Evolutionary conservation across 2,113 vertebrate genomes (phyloP), one percentile per base, ranked within the genome.

Genomic region (Saimiri boliviensis): DNA sequence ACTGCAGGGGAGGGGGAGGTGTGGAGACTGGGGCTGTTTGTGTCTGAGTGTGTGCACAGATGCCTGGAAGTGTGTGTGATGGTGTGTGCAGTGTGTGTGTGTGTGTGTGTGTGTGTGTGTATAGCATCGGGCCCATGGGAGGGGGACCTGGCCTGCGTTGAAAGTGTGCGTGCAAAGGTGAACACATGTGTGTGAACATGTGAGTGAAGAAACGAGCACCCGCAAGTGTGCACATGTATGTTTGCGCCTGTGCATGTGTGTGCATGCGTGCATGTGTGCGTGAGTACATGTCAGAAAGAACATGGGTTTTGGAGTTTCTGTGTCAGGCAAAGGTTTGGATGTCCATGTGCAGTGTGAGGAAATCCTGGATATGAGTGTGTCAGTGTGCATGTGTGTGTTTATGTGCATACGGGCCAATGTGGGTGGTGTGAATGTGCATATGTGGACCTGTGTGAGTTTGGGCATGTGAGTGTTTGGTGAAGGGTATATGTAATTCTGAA

Each of bases 161-260:
- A 19, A 37, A 17, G 25, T 12, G 32, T 11, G 42, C 2, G 0
- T 1, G 3, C 25, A 12, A 0, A 3, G n/a, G 37, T 3, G 11
- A 58, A 42, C 2, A 8, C 49, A 0, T 7, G 25, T 14, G 40
- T 58, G 35, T 0, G 0, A 2, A 66, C 3, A 10, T 42, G 77
- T 68, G 71, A 42, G 27, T n/a, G 45, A 40, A 49, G 71, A 56
- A 81, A 54, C 2, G 40, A 40, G 19, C 11, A 47, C 6, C 3
- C 2, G 0, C 17, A 74, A 9, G 40, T 3, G 32, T 37, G 32
- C 30, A 0, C 0, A 0, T 0, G 8, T 27, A 5, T 20, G 25
- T 71, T 27, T 84, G 66, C 0, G 1, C 25, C 1, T n/a, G 32
- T 37, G 60, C 0, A 20, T 20, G 37, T 3, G 54, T 60, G 10